Conservation (phyloP, 30 jellyfish, hydroid and myxozoan genomes). For the Hydractinia symbiolongicarpus region DNA sequence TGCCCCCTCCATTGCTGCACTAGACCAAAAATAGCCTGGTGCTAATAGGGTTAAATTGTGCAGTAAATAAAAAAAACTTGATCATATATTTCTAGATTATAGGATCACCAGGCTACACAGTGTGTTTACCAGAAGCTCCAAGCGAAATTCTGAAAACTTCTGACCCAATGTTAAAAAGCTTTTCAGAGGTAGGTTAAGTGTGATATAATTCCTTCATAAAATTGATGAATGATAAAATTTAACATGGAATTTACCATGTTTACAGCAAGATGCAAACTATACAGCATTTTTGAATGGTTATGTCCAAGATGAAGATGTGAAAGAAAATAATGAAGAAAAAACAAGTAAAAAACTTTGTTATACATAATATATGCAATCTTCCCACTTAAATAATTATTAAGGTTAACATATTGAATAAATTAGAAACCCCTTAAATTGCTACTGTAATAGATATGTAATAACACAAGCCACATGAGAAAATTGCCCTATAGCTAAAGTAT, state of each 20-base stretch:
- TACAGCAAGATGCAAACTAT: background rate
- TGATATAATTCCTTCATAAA: background rate
- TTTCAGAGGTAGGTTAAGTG: constrained; percentile 13
- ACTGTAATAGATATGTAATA: too few species aligned
- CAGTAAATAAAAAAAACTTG: background rate
- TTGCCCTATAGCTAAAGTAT: too few species aligned
- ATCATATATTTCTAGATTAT: constrained; percentile 32
- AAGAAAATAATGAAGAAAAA: too few species aligned
- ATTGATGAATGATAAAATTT: background rate
- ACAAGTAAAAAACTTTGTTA: background rate
- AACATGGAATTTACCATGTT: background rate
- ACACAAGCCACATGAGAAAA: too few species aligned
- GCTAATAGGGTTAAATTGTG: background rate
- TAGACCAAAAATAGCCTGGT: too few species aligned
- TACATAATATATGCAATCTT: too few species aligned
- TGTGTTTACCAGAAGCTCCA: constrained; percentile 48
- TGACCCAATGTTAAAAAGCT: constrained; percentile 16
- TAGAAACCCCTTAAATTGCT: too few species aligned
- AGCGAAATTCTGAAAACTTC: constrained; percentile 5
- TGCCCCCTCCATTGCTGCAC: too few species aligned
- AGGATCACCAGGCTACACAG: constrained; percentile 46
- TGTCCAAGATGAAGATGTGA: background rate
- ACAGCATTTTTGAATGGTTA: background rate
- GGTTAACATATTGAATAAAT: too few species aligned
- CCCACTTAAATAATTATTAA: background rate